Percentiles rank a stretch among this genome's conserved stretches.
Evolutionary conservation across 2,113 vertebrate species (phyloP).

Genomic region (Prolemur simus): DNA sequence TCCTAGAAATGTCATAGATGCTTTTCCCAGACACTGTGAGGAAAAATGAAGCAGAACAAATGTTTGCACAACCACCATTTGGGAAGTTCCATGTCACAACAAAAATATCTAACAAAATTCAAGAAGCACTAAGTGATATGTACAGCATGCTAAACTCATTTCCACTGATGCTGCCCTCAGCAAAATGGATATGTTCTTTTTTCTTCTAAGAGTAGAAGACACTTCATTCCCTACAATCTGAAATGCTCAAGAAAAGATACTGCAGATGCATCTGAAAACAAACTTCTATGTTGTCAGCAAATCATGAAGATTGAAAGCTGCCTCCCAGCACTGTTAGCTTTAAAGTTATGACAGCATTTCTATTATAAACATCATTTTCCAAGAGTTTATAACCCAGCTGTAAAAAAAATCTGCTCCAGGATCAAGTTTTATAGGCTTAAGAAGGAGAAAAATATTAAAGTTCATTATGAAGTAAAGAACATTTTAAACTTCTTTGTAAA

Average conservation of each 20-base stretch:
- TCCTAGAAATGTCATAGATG: slow-evolving; percentile 23
- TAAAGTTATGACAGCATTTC: slow-evolving; percentile 32
- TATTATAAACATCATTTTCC: slow-evolving; percentile 27
- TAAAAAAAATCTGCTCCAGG: slow-evolving; percentile 47
- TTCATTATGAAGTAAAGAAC: slow-evolving; percentile 42
- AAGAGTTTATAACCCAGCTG: slow-evolving; percentile 44
- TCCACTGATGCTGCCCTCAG: background rate
- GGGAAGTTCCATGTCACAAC: slow-evolving; percentile 11
- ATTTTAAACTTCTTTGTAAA: slow-evolving; percentile 6
- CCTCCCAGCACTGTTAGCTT: background rate
- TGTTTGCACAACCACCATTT: slow-evolving; percentile 8
- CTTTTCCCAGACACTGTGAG: background rate
- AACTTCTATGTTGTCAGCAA: background rate
- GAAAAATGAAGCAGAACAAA: slow-evolving; percentile 37
- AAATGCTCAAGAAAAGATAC: background rate
- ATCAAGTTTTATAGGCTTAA: slow-evolving; percentile 26
- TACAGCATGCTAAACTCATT: background rate
- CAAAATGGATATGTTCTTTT: background rate
- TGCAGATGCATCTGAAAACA: slow-evolving; percentile 58
- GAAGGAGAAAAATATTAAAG: slow-evolving; percentile 4
- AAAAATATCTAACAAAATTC: slow-evolving; percentile 37
- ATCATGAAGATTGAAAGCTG: background rate
- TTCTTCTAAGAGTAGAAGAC: background rate
- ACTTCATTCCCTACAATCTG: slow-evolving; percentile 49
- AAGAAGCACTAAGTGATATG: background rate